These are phyloP conservation scores for Gadus chalcogrammus DNA, from an alignment of 2,113 vertebrate genomes.

Conservation along the genomic window DNA sequence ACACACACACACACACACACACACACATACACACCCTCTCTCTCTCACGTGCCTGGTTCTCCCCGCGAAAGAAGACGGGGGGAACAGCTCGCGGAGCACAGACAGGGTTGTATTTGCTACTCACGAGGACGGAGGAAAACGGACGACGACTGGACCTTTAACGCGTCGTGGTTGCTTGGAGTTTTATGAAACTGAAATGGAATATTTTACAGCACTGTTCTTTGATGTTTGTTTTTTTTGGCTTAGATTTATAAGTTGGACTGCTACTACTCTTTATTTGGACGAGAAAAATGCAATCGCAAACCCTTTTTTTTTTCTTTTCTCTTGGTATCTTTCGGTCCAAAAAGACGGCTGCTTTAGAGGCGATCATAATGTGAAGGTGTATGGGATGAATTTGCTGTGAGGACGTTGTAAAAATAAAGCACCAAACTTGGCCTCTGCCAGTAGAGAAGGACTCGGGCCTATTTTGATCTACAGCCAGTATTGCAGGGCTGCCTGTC, in stretches of 20 bases:
- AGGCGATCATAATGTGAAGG: constrained; percentile 76
- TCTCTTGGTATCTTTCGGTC: constrained; percentile 45
- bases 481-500: constrained; percentile 60
- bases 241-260: constrained; percentile 59
- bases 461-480: constrained; percentile 34
- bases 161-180: constrained; percentile 40
- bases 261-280: constrained; percentile 55
- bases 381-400: constrained; percentile 40
- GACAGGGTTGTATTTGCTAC: constrained; percentile 69
- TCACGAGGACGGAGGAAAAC: constrained; percentile 41
- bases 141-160: constrained; percentile 54
- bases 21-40: neutral
- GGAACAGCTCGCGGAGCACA: constrained; percentile 56
- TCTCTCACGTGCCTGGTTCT: neutral
- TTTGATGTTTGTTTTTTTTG: constrained; percentile 50
- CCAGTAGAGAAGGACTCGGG: constrained; percentile 8
- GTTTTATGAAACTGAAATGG: constrained; percentile 47
- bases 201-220: constrained; percentile 67
- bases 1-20: neutral
- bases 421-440: constrained; percentile 17
- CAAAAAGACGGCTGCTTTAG: constrained; percentile 60
- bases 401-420: constrained; percentile 18
- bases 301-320: constrained; percentile 41
- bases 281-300: constrained; percentile 50
- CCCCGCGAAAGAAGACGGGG: constrained; percentile 55